phyloP scores from a whole-genome alignment of 2,113 vertebrate species.

The Pangasianodon gigas region DNA sequence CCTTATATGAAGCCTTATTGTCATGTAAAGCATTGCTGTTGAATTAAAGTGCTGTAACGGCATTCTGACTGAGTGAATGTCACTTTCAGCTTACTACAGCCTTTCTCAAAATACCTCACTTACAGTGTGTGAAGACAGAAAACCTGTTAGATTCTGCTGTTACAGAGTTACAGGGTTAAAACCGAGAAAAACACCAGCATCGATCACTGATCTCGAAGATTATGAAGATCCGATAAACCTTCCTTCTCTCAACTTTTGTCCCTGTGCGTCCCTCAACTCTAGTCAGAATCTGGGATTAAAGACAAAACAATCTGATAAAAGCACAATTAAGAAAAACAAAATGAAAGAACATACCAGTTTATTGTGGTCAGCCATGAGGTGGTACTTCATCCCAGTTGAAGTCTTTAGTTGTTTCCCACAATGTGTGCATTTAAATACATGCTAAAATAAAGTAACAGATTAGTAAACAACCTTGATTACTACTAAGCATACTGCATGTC shows the following conservation, averaged over 20 bases:
- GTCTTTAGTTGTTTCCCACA: conserved; percentile 93
- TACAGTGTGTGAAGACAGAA: neutral
- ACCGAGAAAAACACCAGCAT: too few species aligned
- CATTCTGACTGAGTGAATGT: neutral
- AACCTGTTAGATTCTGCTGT: neutral
- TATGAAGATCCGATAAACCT: neutral
- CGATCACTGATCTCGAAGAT: too few species aligned
- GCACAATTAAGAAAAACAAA: neutral
- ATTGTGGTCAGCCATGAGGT: conserved; percentile 94
- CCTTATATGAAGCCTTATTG: neutral
- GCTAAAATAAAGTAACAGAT: conserved; percentile 66
- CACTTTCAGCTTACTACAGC: too few species aligned
- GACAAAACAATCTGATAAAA: neutral
- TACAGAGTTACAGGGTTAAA: neutral
- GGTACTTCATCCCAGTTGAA: conserved; percentile 93
- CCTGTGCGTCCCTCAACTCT: neutral
- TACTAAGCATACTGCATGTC: neutral
- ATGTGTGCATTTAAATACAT: conserved; percentile 87
- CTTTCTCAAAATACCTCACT: neutral
- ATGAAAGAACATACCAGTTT: conserved; percentile 76
- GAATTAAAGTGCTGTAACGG: neutral
- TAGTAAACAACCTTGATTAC: neutral
- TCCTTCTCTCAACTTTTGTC: neutral
- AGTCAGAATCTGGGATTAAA: neutral
- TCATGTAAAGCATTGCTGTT: neutral